These are phyloP conservation scores for Potamarius usumacintae DNA, from an alignment of 2,113 vertebrate species.

Conservation along the genomic window DNA sequence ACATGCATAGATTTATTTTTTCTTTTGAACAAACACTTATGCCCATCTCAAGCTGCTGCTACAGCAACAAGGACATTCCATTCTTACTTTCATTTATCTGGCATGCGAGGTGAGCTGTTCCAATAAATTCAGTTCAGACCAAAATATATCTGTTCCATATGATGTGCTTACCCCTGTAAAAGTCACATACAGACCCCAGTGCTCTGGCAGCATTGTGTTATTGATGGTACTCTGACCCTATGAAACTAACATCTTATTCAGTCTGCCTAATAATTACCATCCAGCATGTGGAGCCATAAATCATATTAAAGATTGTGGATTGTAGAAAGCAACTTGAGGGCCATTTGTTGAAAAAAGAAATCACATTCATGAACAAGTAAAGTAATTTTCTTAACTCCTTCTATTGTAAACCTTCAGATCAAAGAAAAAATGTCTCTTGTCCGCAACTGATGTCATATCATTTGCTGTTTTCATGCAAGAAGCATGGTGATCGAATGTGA, in stretches of 20 bases:
- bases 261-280: constrained; percentile 67
- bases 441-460: not conserved
- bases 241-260: constrained; percentile 67
- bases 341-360: not conserved
- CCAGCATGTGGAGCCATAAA: constrained; percentile 52
- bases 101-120: constrained; percentile 58
- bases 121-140: constrained; percentile 62
- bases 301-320: constrained; percentile 21
- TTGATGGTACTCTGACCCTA: constrained; percentile 62
- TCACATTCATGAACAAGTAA: not conserved
- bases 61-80: constrained; percentile 61
- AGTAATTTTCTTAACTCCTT: not conserved
- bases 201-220: constrained; percentile 52
- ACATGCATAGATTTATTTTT: constrained; percentile 4
- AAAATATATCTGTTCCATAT: constrained; percentile 77
- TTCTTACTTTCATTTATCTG: constrained; percentile 56
- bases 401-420: not conserved
- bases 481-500: constrained; percentile 9
- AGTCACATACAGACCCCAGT: constrained; percentile 62
- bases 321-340: constrained; percentile 13
- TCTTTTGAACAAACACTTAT: not conserved
- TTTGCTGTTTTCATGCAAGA: constrained; percentile 3
- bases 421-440: constrained; percentile 4
- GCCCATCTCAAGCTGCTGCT: constrained; percentile 48
- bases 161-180: constrained; percentile 63